A percentile compares a stretch with the other conserved stretches of the same genome.
Evolutionary conservation across 2,113 vertebrate species (phyloP).

Genomic region (Plectropomus leopardus): DNA sequence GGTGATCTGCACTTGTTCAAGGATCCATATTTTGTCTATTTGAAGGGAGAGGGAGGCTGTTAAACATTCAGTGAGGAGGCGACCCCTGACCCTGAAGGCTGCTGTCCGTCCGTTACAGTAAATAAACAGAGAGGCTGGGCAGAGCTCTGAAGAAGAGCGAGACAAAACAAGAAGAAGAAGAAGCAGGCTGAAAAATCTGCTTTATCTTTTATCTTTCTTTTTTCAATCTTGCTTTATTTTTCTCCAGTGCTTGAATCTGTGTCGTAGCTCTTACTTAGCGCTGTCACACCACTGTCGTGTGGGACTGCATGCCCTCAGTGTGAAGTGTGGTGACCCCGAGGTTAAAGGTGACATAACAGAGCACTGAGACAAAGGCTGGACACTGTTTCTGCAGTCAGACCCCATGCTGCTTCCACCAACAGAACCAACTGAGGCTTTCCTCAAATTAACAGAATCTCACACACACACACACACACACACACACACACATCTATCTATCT

Average conservation of each 20-base stretch:
- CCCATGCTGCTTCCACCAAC: conserved; percentile 52
- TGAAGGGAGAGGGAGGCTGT: conserved; percentile 74
- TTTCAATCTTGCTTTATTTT: background rate
- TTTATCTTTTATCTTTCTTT: background rate
- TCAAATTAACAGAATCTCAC: conserved; percentile 31
- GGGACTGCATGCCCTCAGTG: conserved; percentile 8
- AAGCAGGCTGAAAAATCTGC: background rate
- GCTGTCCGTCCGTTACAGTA: conserved; percentile 67
- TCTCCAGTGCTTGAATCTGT: background rate
- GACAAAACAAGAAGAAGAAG: background rate
- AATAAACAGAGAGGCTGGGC: conserved; percentile 60
- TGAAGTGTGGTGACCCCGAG: conserved; percentile 34
- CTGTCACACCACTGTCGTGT: background rate
- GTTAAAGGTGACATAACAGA: conserved; percentile 73
- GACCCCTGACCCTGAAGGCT: conserved; percentile 77
- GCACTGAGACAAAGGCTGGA: conserved; percentile 57
- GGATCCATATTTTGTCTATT: conserved; percentile 78
- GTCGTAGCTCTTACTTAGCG: background rate
- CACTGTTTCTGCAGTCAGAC: conserved; percentile 69
- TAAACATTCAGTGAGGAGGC: conserved; percentile 76
- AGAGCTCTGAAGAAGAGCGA: background rate
- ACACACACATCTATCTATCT: conserved; percentile 25
- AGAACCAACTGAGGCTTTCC: conserved; percentile 31
- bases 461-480: background rate
- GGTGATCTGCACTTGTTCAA: conserved; percentile 80